Conservation (phyloP, 2,888 invertebrate species). For the Candidula unifasciata region DNA sequence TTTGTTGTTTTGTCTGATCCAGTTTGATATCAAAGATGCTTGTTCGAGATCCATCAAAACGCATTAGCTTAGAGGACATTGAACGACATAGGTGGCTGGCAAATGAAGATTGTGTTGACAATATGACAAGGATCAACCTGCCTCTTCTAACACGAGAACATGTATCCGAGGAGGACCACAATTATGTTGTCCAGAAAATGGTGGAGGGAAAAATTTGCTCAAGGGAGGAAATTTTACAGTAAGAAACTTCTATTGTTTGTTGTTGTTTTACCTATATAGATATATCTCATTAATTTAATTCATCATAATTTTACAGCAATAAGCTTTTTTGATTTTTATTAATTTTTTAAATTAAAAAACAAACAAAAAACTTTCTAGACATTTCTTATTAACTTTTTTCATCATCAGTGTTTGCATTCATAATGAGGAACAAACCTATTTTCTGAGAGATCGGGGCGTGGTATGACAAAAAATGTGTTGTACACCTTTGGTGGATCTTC, state of each 20-base stretch:
- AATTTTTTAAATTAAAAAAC: no score
- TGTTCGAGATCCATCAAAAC: conserved; percentile 92
- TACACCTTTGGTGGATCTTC: no score
- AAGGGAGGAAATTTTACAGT: conserved; percentile 95
- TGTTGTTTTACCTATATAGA: not conserved
- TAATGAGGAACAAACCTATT: no score
- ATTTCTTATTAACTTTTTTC: no score
- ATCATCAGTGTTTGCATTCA: no score
- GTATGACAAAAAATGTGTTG: no score
- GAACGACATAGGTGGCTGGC: conserved; percentile 88
- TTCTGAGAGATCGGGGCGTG: no score
- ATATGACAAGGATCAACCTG: conserved; percentile 58
- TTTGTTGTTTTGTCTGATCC: conserved; percentile 48
- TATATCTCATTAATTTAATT: no score
- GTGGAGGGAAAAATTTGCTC: conserved; percentile 95
- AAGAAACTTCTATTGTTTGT: conserved; percentile 71
- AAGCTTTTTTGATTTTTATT: no score
- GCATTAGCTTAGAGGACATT: conserved; percentile 92
- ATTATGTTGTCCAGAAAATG: conserved; percentile 95
- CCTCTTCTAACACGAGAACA: conserved; percentile 93
- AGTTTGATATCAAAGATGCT: conserved; percentile 95
- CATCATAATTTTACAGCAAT: not conserved
- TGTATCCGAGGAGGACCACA: conserved; percentile 93
- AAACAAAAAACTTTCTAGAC: no score
- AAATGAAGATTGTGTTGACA: conserved; percentile 57